These are phyloP conservation scores for Carollia perspicillata DNA, from an alignment of 2,113 vertebrate genomes.

Conservation along the genomic window DNA sequence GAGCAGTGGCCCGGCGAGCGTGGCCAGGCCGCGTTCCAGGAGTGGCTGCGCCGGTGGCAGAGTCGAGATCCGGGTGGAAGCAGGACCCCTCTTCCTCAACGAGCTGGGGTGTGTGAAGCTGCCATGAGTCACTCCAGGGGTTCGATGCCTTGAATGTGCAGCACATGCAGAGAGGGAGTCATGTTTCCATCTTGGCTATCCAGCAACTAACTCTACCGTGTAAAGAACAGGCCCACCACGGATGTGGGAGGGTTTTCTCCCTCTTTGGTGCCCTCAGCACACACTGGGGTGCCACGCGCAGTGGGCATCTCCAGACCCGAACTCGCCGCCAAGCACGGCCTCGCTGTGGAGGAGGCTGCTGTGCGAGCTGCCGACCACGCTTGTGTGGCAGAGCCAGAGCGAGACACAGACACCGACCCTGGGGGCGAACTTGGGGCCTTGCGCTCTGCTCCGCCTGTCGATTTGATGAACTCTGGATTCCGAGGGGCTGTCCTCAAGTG, in stretches of 20 bases:
- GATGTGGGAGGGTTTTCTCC: background rate
- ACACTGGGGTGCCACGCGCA: fast-evolving
- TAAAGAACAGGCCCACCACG: constrained; percentile 66
- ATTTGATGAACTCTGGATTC: constrained; percentile 63
- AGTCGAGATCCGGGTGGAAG: background rate
- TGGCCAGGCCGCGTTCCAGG: background rate
- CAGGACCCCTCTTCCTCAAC: constrained; percentile 66
- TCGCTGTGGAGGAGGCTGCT: background rate
- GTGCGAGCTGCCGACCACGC: fast-evolving
- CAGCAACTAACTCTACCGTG: constrained; percentile 73
- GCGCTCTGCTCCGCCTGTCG: background rate
- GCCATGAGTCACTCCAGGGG: constrained; percentile 73
- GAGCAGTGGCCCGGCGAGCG: background rate
- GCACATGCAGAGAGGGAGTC: constrained; percentile 67
- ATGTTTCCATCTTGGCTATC: constrained; percentile 77
- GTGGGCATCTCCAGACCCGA: background rate
- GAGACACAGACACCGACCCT: background rate
- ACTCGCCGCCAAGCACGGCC: background rate
- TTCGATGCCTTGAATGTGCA: constrained; percentile 70
- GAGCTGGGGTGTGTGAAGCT: constrained; percentile 72
- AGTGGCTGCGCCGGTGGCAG: fast-evolving
- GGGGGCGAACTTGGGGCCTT: constrained; percentile 36
- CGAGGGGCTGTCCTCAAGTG: constrained; percentile 44
- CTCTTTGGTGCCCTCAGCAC: background rate
- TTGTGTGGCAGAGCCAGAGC: background rate